Base-by-base conservation (phyloP, 2,888 invertebrate genomes). In the Archaeoteleia sp. region DNA sequence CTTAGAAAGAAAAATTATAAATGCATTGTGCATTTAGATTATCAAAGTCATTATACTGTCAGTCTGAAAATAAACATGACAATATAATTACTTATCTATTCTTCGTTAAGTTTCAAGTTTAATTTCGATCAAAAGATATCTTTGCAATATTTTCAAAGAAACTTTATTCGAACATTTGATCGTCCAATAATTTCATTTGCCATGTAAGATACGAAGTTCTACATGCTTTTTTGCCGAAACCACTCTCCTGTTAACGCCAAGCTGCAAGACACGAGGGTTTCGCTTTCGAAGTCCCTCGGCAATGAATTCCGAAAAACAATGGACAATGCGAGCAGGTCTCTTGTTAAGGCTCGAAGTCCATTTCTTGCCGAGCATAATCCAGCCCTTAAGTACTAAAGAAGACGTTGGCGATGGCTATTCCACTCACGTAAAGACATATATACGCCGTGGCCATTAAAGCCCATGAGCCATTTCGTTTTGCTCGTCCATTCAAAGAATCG, bases 311-410 rank as follows among this genome's bases (percentile, higher is more conserved):
- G 54, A 68, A 68, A 63, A 60, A 63, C 68, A 60, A 63, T 63
- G 63, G 51, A 68, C 68, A 63, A 68, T 63, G 54, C 54, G 55
- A 53, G 34, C 54, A 42, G 35, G 32, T 20, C 48, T 57, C 63
- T 63, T 29, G 63, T 58, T 63, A 51, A 62, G 61, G 53, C 39
- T 25, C 29, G 23, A 39, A 17, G 42, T 25, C 51, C 34, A 32
- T 48, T 62, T 65, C 58, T 61, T 42, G 57, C 49, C 32, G 30
- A 17, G 39, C 29, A 46, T 49, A 60, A 58, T 58, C 49, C 69
- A 67, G 67, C 72, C 70, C 72, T 71, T 63, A 67, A 72, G 61
- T 55, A 67, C 63, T 62, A 57, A 72, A 68, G 67, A 66, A 57
- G 55, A 72, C 49, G 42, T 49, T 42, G 23, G 45, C 57, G 63